These are phyloP conservation scores for Acanthosepion lycidas DNA, from an alignment of 2,888 invertebrate species.

Conservation along the genomic window DNA sequence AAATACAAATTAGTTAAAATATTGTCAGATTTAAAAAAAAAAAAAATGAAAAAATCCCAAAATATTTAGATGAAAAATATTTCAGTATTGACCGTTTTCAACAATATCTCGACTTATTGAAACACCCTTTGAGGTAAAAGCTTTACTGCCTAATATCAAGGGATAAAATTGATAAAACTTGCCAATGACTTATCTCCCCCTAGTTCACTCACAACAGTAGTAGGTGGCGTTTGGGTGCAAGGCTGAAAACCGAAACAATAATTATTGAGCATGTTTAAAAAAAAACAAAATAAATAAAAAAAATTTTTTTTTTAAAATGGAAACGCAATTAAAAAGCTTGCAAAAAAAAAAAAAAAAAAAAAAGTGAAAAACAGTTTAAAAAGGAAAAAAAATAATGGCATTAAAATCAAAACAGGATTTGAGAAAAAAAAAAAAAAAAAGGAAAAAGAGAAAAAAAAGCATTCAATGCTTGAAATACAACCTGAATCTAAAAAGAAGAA, in stretches of 20 bases:
- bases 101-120: slow-evolving; percentile 34
- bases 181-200: slow-evolving; percentile 43
- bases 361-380: neutral
- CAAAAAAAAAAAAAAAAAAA: neutral
- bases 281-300: neutral
- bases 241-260: slow-evolving; percentile 43
- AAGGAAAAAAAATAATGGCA: neutral
- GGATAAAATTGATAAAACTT: slow-evolving; percentile 43
- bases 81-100: neutral
- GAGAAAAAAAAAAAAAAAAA: neutral
- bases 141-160: slow-evolving; percentile 34
- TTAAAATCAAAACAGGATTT: no score
- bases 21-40: no score
- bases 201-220: slow-evolving; percentile 40
- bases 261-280: neutral
- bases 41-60: neutral
- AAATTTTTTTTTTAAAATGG: no score
- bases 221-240: slow-evolving; percentile 44
- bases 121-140: slow-evolving; percentile 21
- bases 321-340: neutral
- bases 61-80: neutral
- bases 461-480: slow-evolving; percentile 33
- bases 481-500: neutral
- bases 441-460: neutral
- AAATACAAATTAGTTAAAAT: no score